Percentiles rank a stretch among this genome's conserved stretches.
phyloP scores from a whole-genome alignment of 92 coral and sea anemone species.

The Porites cylindrica region DNA sequence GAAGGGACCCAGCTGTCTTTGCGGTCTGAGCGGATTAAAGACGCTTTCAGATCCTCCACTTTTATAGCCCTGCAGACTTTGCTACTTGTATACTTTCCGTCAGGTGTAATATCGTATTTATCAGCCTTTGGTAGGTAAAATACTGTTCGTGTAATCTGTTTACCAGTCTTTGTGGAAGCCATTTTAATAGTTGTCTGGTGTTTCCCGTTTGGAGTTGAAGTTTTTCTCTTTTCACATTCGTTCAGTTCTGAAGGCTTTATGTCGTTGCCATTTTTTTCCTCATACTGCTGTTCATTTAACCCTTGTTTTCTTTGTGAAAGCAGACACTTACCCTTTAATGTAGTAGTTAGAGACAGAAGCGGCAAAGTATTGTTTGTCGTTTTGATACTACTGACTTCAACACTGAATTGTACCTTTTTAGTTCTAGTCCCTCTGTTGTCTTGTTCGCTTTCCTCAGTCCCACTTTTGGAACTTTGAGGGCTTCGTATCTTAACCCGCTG shows the following conservation, averaged over 20 bases:
- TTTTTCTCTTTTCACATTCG: not conserved
- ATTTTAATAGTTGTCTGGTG: not conserved
- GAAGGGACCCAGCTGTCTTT: constrained; percentile 25
- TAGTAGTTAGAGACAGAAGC: not conserved
- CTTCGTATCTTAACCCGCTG: not conserved
- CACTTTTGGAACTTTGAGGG: not conserved
- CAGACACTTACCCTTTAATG: constrained; percentile 11
- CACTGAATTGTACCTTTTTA: not conserved
- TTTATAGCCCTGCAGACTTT: constrained; percentile 13
- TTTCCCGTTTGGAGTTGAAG: not conserved
- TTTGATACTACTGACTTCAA: not conserved
- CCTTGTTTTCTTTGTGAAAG: not conserved
- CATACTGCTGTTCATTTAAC: not conserved
- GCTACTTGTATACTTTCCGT: not conserved
- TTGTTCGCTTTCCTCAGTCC: not conserved
- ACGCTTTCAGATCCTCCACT: constrained; percentile 2
- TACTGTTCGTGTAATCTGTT: constrained; percentile 11
- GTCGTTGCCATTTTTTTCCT: too few species aligned
- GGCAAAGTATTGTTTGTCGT: not conserved
- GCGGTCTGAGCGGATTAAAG: not conserved
- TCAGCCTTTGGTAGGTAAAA: constrained; percentile 48
- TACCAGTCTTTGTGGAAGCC: not conserved
- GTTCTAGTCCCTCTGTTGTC: not conserved
- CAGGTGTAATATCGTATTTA: constrained; percentile 42
- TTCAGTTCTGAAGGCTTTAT: not conserved